Conservation (phyloP, 2,888 invertebrate species). For the Aethes cnicana region DNA sequence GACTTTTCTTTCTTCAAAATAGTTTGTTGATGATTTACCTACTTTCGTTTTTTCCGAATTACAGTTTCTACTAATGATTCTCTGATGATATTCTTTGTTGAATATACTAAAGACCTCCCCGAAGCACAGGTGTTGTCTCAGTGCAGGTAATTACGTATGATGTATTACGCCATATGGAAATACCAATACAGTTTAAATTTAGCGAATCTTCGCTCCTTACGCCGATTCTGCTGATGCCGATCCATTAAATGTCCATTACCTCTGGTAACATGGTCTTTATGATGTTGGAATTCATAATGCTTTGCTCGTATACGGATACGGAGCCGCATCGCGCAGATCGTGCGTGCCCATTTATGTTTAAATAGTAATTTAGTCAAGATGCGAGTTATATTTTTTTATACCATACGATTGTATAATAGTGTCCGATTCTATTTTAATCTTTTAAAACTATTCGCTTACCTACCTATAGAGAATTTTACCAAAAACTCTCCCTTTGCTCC, state of each 20-base stretch:
- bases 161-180: conserved; percentile 29
- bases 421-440: too few relatives aligned
- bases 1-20: not conserved
- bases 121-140: conserved; percentile 22
- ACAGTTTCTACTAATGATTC: too few relatives aligned
- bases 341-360: conserved; percentile 1
- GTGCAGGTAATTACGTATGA: conserved; percentile 33
- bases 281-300: conserved; percentile 4
- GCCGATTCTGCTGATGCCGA: conserved; percentile 21
- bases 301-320: conserved; percentile 6
- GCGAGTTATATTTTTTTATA: not conserved
- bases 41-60: too few relatives aligned
- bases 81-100: too few relatives aligned
- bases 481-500: too few relatives aligned
- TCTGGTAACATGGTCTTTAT: conserved; percentile 1
- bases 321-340: too few relatives aligned
- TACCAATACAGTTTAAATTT: conserved; percentile 25
- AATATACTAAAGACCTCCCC: conserved; percentile 20
- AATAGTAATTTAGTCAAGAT: not conserved
- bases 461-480: too few relatives aligned
- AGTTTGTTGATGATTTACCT: not conserved
- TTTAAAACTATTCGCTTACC: too few relatives aligned
- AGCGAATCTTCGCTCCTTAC: conserved; percentile 26
- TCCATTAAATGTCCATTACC: conserved; percentile 34
- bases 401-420: too few relatives aligned